Base-by-base conservation (phyloP, 2,888 invertebrate genomes). In the Zygothrica quintamaculata region DNA sequence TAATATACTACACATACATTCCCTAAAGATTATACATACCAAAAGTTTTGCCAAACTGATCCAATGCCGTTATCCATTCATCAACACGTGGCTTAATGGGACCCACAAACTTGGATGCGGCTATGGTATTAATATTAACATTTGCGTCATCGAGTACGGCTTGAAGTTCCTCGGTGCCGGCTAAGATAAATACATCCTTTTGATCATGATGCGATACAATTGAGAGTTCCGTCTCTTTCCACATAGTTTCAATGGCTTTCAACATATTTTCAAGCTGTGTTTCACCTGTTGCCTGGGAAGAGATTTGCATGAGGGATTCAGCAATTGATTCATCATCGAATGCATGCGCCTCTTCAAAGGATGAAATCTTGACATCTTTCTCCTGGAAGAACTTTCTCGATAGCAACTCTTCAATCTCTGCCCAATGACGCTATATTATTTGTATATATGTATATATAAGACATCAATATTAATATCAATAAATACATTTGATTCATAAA, bases 241-340 rank as follows among this genome's bases (percentile, higher is more conserved):
- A 98, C 1, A 94, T 92, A 74, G 95, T 95, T 90, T 97, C 97
- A 36, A 97, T 95, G 92, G 95, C 96, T 85, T 95, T 95, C 4
- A 98, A 92, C 84, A 97, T 92, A 5, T 92, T 91, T 90, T 98
- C 97, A 8, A 98, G 92, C 4, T 95, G 95, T 2, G 95, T 95
- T 89, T 98, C 98, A 1, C 97, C 96, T 77, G 96, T 96, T 0
- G 98, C 98, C 88, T 96, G 96, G 0, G 95, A 95, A 0, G 97
- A 95, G 6, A 98, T 94, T 87, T 97, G 96, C 93, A 95, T 95
- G 11, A 98, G 90, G 65, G 95, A 94, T 7, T 95, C 93, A 0
- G 94, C 93, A 1, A 82, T 74, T 8, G 65, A 79, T 78, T 94
- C 93, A 16, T 70, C 64, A 44, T 93, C 93, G 90, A 97, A 97